phyloP scores from a whole-genome alignment of 2,797 vertebrate species.

The Sebastes melanostomus region DNA sequence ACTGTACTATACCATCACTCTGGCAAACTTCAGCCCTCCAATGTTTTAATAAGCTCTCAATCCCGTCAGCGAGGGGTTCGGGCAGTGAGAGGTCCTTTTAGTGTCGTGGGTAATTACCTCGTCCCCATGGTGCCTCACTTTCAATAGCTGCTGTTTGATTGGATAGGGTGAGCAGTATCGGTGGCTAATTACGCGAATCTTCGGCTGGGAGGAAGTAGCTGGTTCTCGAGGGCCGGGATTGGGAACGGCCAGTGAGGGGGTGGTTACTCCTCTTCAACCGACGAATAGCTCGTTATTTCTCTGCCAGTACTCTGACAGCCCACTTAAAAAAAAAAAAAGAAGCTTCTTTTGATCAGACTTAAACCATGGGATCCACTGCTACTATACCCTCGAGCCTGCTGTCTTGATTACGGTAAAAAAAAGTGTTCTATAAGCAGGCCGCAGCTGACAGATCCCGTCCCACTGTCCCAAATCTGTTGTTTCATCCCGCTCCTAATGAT shows the following conservation, averaged over 20 bases:
- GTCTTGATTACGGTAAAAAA: slow-evolving; percentile 20
- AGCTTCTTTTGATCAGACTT: slow-evolving; percentile 54
- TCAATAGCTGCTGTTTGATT: slow-evolving; percentile 63
- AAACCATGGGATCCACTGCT: slow-evolving; percentile 15
- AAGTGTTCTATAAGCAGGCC: slow-evolving; percentile 6
- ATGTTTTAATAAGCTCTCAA: slow-evolving; percentile 62
- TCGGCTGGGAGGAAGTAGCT: slow-evolving; percentile 43
- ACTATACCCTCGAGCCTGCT: neutral
- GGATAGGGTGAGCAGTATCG: slow-evolving; percentile 50
- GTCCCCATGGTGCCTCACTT: slow-evolving; percentile 50
- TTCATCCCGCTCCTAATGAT: slow-evolving; percentile 42
- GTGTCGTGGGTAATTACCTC: slow-evolving; percentile 66
- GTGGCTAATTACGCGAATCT: slow-evolving; percentile 62
- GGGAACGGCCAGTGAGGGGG: slow-evolving; percentile 39
- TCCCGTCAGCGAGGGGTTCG: slow-evolving; percentile 35
- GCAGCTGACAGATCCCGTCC: slow-evolving; percentile 42
- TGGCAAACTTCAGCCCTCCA: slow-evolving; percentile 31
- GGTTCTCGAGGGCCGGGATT: slow-evolving; percentile 42
- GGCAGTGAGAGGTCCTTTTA: slow-evolving; percentile 50
- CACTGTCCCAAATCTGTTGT: slow-evolving; percentile 40
- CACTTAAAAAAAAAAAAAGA: slow-evolving; percentile 7
- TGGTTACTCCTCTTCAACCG: slow-evolving; percentile 33
- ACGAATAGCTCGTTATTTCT: slow-evolving; percentile 50
- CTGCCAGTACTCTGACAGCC: slow-evolving; percentile 29
- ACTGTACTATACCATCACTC: slow-evolving; percentile 18